Evolutionary conservation across 2,113 vertebrate genomes (phyloP), one percentile per base, ranked within the genome.

Genomic region (Apistogramma diplotaenia): DNA sequence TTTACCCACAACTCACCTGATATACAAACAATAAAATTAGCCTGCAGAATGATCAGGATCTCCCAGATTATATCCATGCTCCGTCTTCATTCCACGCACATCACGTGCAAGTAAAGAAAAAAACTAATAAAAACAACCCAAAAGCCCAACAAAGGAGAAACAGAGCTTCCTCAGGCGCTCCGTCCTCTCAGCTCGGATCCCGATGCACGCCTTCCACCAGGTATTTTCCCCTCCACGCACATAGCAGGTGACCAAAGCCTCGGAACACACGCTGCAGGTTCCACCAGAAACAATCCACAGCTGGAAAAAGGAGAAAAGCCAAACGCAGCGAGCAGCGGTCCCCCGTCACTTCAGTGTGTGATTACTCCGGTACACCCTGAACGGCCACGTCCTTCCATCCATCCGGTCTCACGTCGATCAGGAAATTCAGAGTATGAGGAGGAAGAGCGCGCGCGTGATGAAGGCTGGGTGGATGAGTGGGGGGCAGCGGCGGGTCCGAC

Each of bases 61-160:
- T 99, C 97, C 98, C 96, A 99, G 95, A 98, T 96, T 96, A 99
- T 95, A 98, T 99, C 98, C 98, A 99, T 99, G 93, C 93, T 98
- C 96, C 83, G 95, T 96, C 94, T 96, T 99, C 96, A 98, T 97
- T 97, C 97, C 97, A 97, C 95, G 96, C 94, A 94, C 97, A 98
- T 98, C 94, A 96, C 96, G 96, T 95, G 95, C 95, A 89, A 93
- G 91, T 49, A 55, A 59, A 53, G 51, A 31, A 71, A 40, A n/a
- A 33, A 35, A 8, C n/a, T n/a, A n/a, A n/a, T n/a, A 33, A 7
- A 35, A 35, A 33, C 31, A 35, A 35, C 2, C 8, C 3, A 35
- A 35, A 35, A 35, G 9, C 33, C 33, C 6, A 31, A 79, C 9
- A 51, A 57, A 37, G 12, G 18, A 51, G 27, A 95, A 96, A 94